Conservation (phyloP, 2,888 invertebrate genomes). For the Fragum whitleyi region DNA sequence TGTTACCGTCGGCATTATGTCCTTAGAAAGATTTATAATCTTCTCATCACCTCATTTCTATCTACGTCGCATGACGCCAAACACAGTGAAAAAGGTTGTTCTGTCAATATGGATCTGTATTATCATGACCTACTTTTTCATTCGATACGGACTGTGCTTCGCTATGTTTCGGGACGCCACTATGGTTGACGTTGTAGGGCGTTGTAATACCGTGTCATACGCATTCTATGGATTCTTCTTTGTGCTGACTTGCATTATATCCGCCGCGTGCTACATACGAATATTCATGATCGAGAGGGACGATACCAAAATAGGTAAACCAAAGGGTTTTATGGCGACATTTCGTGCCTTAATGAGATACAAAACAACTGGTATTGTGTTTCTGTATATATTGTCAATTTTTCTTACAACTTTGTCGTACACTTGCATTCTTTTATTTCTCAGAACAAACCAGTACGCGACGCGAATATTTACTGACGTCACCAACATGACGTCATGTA, state of each 20-base stretch:
- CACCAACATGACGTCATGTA: conserved; percentile 2
- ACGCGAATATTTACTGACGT: neutral
- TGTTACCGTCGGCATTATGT: conserved; percentile 43
- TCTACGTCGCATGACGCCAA: conserved; percentile 10
- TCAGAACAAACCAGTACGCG: neutral
- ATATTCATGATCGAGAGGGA: conserved; percentile 35
- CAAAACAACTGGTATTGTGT: conserved; percentile 41
- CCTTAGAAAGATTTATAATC: conserved; percentile 39
- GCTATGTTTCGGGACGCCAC: neutral
- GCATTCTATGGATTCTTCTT: conserved; percentile 28
- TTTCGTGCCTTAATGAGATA: conserved; percentile 21
- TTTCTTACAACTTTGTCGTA: conserved; percentile 25
- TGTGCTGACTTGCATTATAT: neutral
- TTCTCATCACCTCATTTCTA: conserved; percentile 40
- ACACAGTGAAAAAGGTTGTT: conserved; percentile 11
- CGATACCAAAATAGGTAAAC: neutral
- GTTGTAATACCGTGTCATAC: conserved; percentile 31
- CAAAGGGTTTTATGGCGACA: neutral
- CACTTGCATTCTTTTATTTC: conserved; percentile 10
- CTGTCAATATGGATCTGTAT: conserved; percentile 16
- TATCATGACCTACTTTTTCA: conserved; percentile 14
- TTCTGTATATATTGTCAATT: conserved; percentile 35
- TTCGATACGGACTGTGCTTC: conserved; percentile 36
- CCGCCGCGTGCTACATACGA: conserved; percentile 20
- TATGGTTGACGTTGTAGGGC: conserved; percentile 32